Base-by-base conservation (phyloP, 2,797 vertebrate genomes). In the Petrocephalus schoutedeni region DNA sequence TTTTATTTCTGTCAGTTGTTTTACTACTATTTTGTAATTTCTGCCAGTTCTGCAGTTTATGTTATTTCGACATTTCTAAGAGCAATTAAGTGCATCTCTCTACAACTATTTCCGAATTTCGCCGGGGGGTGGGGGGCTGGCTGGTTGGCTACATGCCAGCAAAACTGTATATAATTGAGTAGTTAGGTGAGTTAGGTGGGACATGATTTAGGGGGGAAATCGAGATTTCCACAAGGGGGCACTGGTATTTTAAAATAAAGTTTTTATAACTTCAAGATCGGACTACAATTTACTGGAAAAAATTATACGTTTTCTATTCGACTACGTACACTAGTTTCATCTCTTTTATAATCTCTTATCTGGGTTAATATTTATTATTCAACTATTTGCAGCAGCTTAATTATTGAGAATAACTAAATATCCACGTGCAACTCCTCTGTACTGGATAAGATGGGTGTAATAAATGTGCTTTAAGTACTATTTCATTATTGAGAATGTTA, bases 151-250 rank as follows among this genome's bases (percentile, higher is more conserved):
- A 14, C 28, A 28, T 71, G 64, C 12, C 28, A 4, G 36, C 71
- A 77, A 45, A 77, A 16, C 14, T 77, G 7, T 19, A 45, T 57
- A 14, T 77, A 77, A 41, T 45, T 16, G 7, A 77, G 5, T 41
- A 77, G 5, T 41, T n/a, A 77, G 80, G 23, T 54, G 53, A 45
- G 19, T 83, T 8, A 51, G 3, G 49, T 7, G 53, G 77, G 41
- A 53, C 9, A 49, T 83, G 53, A 21, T 83, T 21, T 83, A 49
- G 45, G 21, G 4, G 14, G 19, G 0, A 61, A 86, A 61, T 45
- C 56, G 16, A 14, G 0, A 1, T 16, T 0, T 87, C 93, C 94
- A 92, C 90, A 14, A 87, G 92, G 92, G 89, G 91, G 91, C 93
- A 92, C 91, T 90, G 86, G 92, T 32, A 36, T 61, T 89, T 87